A percentile compares a stretch with the other conserved stretches of the same genome.
Conservation (phyloP, 2,797 vertebrate genomes). For the Leuciscus waleckii region DNA sequence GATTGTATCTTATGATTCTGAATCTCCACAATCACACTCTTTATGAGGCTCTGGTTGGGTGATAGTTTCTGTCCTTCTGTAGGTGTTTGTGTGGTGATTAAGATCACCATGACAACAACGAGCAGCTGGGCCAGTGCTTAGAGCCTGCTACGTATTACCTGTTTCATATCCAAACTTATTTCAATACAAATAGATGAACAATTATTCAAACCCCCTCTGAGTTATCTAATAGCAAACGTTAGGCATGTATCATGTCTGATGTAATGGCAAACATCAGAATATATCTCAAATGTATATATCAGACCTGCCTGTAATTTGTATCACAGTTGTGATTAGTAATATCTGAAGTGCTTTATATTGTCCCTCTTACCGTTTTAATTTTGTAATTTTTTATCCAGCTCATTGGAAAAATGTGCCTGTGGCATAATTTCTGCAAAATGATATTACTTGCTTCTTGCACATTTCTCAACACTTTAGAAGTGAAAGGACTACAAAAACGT, state of each 20-base stretch:
- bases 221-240: slow-evolving; percentile 12
- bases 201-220: slow-evolving; percentile 1
- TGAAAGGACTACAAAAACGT: background rate
- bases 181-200: slow-evolving; percentile 1
- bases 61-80: slow-evolving; percentile 52
- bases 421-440: background rate
- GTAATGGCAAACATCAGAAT: background rate
- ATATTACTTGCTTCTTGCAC: background rate
- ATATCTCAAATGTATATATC: background rate
- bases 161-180: slow-evolving; percentile 42
- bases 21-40: slow-evolving; percentile 29
- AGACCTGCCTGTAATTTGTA: background rate
- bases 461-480: background rate
- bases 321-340: background rate
- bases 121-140: slow-evolving; percentile 52
- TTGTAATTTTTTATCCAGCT: background rate
- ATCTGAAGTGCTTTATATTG: background rate
- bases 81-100: slow-evolving; percentile 61
- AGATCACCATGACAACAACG: slow-evolving; percentile 60
- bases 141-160: slow-evolving; percentile 39
- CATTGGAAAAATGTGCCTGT: background rate
- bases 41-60: slow-evolving; percentile 33
- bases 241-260: background rate
- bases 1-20: slow-evolving; percentile 19
- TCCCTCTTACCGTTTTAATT: background rate